These are phyloP conservation scores for Hipparchia semele DNA, from an alignment of 2,888 invertebrate species.

Conservation along the genomic window DNA sequence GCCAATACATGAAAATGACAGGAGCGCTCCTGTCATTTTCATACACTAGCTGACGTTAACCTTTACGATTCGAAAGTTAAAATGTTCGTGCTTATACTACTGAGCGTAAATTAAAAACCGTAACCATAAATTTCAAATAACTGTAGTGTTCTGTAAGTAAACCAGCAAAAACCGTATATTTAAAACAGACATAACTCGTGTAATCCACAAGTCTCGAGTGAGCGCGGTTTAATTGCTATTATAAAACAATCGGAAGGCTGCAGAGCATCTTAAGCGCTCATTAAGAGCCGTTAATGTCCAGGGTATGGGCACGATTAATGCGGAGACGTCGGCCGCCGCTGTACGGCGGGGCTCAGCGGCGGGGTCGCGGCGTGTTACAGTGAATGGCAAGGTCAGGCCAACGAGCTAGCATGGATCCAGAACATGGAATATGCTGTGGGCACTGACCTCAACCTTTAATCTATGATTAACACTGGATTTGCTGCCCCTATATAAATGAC, in stretches of 20 bases:
- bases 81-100: no score
- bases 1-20: no score
- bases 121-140: no score
- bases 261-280: conserved; percentile 69
- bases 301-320: conserved; percentile 27
- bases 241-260: conserved; percentile 40
- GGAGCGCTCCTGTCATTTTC: no score
- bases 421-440: neutral
- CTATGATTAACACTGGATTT: no score
- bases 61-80: no score
- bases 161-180: neutral
- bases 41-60: no score
- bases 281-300: conserved; percentile 68
- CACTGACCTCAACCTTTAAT: no score
- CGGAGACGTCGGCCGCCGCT: conserved; percentile 52
- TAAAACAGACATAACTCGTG: conserved; percentile 1
- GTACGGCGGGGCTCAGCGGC: neutral
- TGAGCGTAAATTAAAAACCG: no score
- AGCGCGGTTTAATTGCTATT: conserved; percentile 24
- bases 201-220: conserved; percentile 7
- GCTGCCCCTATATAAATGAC: no score
- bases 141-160: no score
- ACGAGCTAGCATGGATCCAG: neutral
- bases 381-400: conserved; percentile 21
- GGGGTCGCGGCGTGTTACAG: conserved; percentile 4